Base-by-base conservation (phyloP, 2,113 vertebrate genomes). In the Amphiprion ocellaris region DNA sequence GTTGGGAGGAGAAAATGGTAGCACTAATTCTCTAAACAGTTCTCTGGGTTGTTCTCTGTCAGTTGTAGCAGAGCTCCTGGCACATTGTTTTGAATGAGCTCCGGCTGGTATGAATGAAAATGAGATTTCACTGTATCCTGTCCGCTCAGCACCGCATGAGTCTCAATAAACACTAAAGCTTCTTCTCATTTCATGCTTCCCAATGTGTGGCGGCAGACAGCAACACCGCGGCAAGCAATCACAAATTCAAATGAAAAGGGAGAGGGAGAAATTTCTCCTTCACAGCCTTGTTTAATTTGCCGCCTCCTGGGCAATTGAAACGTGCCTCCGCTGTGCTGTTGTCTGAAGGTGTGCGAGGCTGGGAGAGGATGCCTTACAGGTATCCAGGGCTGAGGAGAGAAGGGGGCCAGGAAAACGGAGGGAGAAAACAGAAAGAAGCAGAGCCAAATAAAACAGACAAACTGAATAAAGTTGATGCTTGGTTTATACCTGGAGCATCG, bases 241-340 rank as follows among this genome's bases (percentile, higher is more conserved):
- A 90, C 84, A 90, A 76, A 89, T 89, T 89, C 76, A 90, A 91
- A 92, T 87, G 75, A 84, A 91, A 90, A 70, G 84, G 63, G 64
- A 81, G 76, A 79, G 65, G 74, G 61, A 80, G 74, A 72, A 84
- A 84, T 87, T 81, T 77, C 85, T 87, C 81, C 80, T 77, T 78
- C 82, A 68, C 80, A 77, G 69, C 79, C 74, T 74, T 88, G 89
- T 89, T 92, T 90, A 88, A 92, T 90, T 91, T 92, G 85, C 82
- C 59, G 69, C 91, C 83, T 89, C 82, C 77, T 81, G 85, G 85
- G 81, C 79, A 77, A 87, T 37, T 47, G 84, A 85, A 86, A 87
- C 59, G 67, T 81, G 78, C 72, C 54, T 70, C 56, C 19, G 81
- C 74, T 79, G 66, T 58, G 65, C 79, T 84, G 83, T 84, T 87